These are phyloP conservation scores for Psittacula derbiana DNA, from an alignment of 2,797 vertebrate genomes.

Conservation along the genomic window DNA sequence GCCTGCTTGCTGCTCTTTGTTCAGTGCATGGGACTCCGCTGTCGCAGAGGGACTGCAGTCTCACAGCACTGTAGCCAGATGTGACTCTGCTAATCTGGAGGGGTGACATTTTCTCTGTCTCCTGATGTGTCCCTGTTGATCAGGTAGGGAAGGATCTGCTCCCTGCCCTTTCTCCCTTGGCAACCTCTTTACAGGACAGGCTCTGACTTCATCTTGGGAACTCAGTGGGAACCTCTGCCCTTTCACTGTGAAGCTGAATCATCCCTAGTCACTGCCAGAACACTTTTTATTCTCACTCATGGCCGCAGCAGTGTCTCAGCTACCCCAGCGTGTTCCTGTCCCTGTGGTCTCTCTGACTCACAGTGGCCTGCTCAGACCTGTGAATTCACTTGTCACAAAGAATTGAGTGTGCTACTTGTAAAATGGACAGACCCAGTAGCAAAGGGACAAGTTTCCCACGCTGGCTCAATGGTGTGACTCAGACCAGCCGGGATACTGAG, in stretches of 20 bases:
- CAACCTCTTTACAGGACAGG: background rate
- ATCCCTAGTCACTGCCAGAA: background rate
- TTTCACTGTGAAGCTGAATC: background rate
- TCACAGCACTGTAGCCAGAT: rapidly evolving
- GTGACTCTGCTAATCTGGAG: background rate
- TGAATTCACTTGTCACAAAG: background rate
- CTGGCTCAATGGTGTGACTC: background rate
- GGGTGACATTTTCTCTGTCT: background rate
- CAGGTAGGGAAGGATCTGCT: background rate
- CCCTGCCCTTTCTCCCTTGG: background rate
- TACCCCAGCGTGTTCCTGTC: background rate
- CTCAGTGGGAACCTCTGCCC: background rate
- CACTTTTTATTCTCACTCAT: background rate
- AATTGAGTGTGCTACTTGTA: background rate
- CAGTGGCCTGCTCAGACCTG: background rate
- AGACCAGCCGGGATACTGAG: background rate
- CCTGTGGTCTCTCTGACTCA: background rate
- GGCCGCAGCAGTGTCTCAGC: background rate
- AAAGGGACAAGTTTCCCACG: background rate
- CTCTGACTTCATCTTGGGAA: background rate
- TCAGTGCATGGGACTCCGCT: background rate
- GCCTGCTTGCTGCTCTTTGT: constrained; percentile 10
- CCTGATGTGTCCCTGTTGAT: background rate
- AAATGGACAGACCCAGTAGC: background rate
- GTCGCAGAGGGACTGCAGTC: rapidly evolving